phyloP scores from a whole-genome alignment of 2,888 invertebrate species.

The Tenthredo distinguenda region DNA sequence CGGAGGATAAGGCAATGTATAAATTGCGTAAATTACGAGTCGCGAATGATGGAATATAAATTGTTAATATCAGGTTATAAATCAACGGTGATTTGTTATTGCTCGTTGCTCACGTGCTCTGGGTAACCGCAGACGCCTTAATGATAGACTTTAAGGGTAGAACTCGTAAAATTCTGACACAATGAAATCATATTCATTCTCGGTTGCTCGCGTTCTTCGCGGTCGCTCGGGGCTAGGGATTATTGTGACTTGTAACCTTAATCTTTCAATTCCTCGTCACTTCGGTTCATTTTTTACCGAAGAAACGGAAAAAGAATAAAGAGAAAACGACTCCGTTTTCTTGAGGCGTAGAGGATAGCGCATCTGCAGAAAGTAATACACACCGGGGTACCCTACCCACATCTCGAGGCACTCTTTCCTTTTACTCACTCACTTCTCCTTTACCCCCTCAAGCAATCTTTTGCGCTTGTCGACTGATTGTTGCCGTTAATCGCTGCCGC shows the following conservation, averaged over 20 bases:
- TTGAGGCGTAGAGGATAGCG: neutral
- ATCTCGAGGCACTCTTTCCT: neutral
- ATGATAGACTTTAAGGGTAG: slow-evolving; percentile 75
- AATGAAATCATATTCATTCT: slow-evolving; percentile 72
- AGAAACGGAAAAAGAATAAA: neutral
- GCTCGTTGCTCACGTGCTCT: slow-evolving; percentile 54
- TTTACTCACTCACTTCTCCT: slow-evolving; percentile 1
- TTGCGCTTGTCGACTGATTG: slow-evolving; percentile 40
- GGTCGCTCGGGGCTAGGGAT: slow-evolving; percentile 23
- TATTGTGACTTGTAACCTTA: slow-evolving; percentile 34
- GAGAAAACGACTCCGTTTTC: neutral
- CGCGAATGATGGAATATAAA: slow-evolving; percentile 73
- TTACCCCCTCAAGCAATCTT: slow-evolving; percentile 22
- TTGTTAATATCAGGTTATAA: slow-evolving; percentile 75
- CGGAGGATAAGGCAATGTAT: neutral
- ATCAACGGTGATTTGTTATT: slow-evolving; percentile 71
- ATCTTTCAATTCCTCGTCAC: slow-evolving; percentile 40
- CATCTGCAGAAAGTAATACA: neutral
- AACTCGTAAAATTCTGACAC: slow-evolving; percentile 76
- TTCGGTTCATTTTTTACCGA: neutral
- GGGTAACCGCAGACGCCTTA: slow-evolving; percentile 68
- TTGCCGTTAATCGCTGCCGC: slow-evolving; percentile 34
- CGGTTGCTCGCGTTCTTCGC: slow-evolving; percentile 30
- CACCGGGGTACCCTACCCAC: neutral
- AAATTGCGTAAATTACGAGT: slow-evolving; percentile 42